Base-by-base conservation (phyloP, 2,888 invertebrate species). In the Troides helena region DNA sequence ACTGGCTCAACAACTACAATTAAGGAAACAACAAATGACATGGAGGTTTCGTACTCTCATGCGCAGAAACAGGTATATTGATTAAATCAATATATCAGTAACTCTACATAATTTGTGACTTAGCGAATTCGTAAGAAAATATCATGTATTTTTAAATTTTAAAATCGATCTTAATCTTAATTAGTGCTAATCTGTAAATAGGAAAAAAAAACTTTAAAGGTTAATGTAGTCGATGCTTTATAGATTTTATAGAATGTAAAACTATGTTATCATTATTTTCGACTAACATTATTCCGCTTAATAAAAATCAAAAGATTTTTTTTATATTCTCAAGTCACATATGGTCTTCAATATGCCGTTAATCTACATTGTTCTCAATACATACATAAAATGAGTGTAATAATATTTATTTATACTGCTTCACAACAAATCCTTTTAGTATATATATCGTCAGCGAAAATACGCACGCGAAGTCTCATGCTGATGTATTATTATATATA, bases 341-440 rank as follows among this genome's bases (percentile, higher is more conserved):
- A 17, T 3, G 6, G 18, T 50, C 18, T 50, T 50, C 10, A 50
- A 18, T 17, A 50, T 50, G 50, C 2, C 50, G 18, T 50, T 50
- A 50, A 18, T 50, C 50, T 50, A 50, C 21, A 57, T n/a, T 57
- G 57, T 18, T 57, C 57, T 21, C n/a, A 18, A 39, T 23, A 36
- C 39, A 30, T 50, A 67, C 23, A 56, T 53, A 8, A 65, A 67
- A 61, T 67, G 39, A 18, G 53, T 67, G 25, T 67, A 62, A 67
- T 23, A 62, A 53, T 60, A 60, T 67, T 56, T 62, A 30, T 68
- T 68, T 63, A 59, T 68, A 68, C 63, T 36, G 68, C 68, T 68
- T 68, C 63, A 30, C 58, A 50, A 30, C 58, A 63, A 68, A 68
- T 68, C 68, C 68, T 21, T 59, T 68, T 68, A 68, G 61, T 61